Conservation (phyloP, 2,113 vertebrate genomes). For the Salvelinus alpinus region DNA sequence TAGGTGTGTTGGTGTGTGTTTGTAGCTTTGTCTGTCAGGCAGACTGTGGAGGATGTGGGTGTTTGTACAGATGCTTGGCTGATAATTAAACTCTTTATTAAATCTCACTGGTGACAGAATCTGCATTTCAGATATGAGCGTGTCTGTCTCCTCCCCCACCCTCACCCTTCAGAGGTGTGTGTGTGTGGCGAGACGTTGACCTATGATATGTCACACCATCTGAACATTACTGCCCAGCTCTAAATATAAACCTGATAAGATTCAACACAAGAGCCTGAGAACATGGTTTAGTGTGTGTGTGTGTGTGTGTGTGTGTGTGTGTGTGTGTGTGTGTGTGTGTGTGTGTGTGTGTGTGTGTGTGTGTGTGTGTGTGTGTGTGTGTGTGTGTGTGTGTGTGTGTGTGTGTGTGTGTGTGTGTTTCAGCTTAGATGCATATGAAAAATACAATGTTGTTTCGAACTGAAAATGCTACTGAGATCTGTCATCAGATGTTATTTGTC, state of each 20-base stretch:
- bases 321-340: too few relatives aligned
- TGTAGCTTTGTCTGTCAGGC: constrained; percentile 1
- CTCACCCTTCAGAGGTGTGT: constrained; percentile 8
- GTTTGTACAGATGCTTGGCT: constrained; percentile 67
- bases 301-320: too few relatives aligned
- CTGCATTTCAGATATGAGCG: constrained; percentile 54
- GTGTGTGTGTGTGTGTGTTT: background rate
- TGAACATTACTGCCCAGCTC: constrained; percentile 45
- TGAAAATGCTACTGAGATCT: constrained; percentile 46
- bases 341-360: constrained; percentile 8
- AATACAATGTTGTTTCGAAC: constrained; percentile 70
- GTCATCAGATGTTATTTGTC: constrained; percentile 11
- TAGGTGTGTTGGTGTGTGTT: constrained; percentile 12
- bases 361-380: background rate
- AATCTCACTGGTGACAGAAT: constrained; percentile 65
- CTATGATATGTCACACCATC: constrained; percentile 61
- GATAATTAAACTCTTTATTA: constrained; percentile 67
- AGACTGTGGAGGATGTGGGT: constrained; percentile 18
- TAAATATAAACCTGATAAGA: constrained; percentile 76
- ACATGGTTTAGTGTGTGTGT: constrained; percentile 18
- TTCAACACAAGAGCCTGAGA: constrained; percentile 50
- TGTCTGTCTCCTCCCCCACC: constrained; percentile 32
- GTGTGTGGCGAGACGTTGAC: constrained; percentile 41
- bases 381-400: constrained; percentile 2
- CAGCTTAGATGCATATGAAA: constrained; percentile 52